Conservation (phyloP, 2,888 invertebrate species). For the Kryphioiulus occultus region DNA sequence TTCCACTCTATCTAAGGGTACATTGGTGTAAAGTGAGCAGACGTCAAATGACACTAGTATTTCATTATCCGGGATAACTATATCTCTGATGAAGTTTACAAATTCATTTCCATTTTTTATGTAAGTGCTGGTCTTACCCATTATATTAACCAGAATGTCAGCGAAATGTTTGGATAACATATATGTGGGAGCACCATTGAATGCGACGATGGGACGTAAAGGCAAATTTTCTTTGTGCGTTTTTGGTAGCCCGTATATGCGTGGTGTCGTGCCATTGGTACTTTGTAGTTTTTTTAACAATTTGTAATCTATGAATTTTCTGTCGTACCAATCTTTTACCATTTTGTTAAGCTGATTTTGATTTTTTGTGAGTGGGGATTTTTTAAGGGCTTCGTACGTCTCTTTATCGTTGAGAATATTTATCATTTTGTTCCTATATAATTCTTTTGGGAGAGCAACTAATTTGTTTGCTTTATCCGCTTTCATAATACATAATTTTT, state of each 20-base stretch:
- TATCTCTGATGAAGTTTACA: not conserved
- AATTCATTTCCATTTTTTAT: not conserved
- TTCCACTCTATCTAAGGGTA: not conserved
- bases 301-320: not conserved
- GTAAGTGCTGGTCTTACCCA: not conserved
- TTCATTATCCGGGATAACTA: not conserved
- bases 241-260: not conserved
- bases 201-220: not conserved
- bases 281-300: not conserved
- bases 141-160: not conserved
- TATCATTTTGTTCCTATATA: not conserved
- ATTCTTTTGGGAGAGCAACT: not conserved
- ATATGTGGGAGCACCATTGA: not conserved
- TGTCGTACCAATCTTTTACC: not conserved
- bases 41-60: not conserved
- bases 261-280: not conserved
- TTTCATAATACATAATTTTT: not conserved
- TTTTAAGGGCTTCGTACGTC: not conserved
- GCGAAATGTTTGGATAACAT: not conserved
- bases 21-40: not conserved
- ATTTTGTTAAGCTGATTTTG: not conserved
- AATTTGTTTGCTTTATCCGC: not conserved
- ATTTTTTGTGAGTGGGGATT: not conserved
- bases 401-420: not conserved
- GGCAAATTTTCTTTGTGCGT: not conserved